These are phyloP conservation scores for Aphodius sticticus DNA, from an alignment of 2,888 invertebrate genomes.

Conservation along the genomic window DNA sequence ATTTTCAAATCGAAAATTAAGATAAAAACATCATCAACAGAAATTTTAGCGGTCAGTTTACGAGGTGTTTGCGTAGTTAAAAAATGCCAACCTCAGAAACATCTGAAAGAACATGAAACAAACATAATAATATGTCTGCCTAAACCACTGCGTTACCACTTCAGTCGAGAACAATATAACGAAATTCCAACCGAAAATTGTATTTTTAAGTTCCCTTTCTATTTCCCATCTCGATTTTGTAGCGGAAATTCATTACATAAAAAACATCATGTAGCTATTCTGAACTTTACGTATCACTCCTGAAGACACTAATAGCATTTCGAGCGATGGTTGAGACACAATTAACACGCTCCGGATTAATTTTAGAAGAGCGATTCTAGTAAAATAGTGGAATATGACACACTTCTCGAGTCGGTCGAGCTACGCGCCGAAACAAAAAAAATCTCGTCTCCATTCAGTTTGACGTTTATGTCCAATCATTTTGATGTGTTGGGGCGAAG, in stretches of 20 bases:
- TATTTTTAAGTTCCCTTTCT: background rate
- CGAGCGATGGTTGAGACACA: background rate
- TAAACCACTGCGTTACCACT: background rate
- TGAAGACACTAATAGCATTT: background rate
- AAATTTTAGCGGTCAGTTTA: background rate
- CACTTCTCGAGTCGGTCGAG: background rate
- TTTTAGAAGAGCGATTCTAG: background rate
- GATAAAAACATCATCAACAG: background rate
- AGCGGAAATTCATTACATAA: background rate
- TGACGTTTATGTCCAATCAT: background rate
- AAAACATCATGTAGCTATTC: background rate
- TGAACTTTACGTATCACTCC: background rate
- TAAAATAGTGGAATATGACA: constrained; percentile 4
- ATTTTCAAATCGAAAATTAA: too few species aligned
- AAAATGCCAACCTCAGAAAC: background rate
- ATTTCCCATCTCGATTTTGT: too few species aligned
- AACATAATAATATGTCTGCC: background rate
- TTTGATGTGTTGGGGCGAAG: background rate
- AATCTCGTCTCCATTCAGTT: background rate
- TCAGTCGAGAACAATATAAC: background rate
- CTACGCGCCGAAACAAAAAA: background rate
- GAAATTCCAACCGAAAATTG: background rate
- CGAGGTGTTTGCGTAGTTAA: background rate
- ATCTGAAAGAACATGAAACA: background rate
- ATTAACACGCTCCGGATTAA: background rate